Base-by-base conservation (phyloP, 2,797 vertebrate species). In the Simalia tracyae region DNA sequence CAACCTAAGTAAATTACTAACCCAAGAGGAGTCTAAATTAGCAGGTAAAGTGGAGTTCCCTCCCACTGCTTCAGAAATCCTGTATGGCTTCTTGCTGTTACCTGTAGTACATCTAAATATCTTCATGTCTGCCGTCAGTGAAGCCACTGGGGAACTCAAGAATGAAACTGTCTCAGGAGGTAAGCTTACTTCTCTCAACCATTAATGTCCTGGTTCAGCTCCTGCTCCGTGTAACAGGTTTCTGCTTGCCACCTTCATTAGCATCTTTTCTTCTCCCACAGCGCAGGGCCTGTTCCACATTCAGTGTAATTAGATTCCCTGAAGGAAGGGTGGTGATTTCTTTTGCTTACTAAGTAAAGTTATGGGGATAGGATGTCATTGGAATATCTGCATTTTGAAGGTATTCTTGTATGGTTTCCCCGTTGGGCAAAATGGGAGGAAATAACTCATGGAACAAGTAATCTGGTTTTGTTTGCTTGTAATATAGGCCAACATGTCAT, bases 311-410 rank as follows among this genome's bases (percentile, higher is more conserved):
- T 57, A 9, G 5, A 3, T 66, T 88, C 95, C 95, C 95, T 92
- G 89, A 88, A 60, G 94, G 88, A 72, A 96, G 95, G 94, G 95
- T 93, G 92, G 87, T 85, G 93, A 86, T 90, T 96, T 91, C 66
- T 87, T 93, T 95, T 63, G 76, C 31, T 60, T 31, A 92, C 95
- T 50, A 93, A 46, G 84, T 93, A 95, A 91, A 91, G 84, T 0
- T 86, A 68, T 54, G 76, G 76, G 92, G 94, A 68, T 84, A 94
- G 90, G 76, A 89, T 17, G 72, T 91, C 24, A 61, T 36, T 89
- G 93, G 94, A 94, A 95, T 94, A 91, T 86, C 89, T 87, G 12
- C 87, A 88, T 92, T 87, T 92, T 50, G 50, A 50, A 31, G 68
- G 60, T 28, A 76, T 88, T 86, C 42, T n/a, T 46, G 17, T 86